These are phyloP conservation scores for Aphidoletes aphidimyza DNA, from an alignment of 2,888 invertebrate species.

Conservation along the genomic window DNA sequence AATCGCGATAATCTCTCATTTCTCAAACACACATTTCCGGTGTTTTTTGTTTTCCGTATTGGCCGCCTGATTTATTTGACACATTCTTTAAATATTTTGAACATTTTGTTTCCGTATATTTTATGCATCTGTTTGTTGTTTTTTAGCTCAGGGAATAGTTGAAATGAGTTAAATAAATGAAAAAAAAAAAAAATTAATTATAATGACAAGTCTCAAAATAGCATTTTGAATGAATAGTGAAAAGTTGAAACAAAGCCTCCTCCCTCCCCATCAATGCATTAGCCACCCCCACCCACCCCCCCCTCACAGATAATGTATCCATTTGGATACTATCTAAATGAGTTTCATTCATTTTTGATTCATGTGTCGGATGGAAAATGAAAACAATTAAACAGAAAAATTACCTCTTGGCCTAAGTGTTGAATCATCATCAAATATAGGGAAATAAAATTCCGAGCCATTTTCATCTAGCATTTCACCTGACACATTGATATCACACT, in stretches of 20 bases:
- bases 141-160: slow-evolving; percentile 31
- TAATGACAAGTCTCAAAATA: background rate
- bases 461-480: no score
- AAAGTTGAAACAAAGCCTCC: background rate
- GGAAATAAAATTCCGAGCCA: background rate
- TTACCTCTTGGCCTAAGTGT: slow-evolving; percentile 15
- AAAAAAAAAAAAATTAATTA: background rate
- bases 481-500: no score
- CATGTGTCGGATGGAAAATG: no score
- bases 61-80: no score
- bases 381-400: background rate
- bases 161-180: background rate
- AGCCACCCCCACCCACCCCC: no score
- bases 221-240: background rate
- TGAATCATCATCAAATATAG: background rate
- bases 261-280: no score
- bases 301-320: no score
- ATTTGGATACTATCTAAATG: no score
- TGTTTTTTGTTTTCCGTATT: no score
- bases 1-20: no score
- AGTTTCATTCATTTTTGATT: no score
- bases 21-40: no score
- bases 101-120: background rate
- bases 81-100: background rate
- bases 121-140: slow-evolving; percentile 6